A percentile compares a stretch with the other conserved stretches of the same genome.
phyloP scores from a whole-genome alignment of 2,113 vertebrate species.

The Actinemys pallida region DNA sequence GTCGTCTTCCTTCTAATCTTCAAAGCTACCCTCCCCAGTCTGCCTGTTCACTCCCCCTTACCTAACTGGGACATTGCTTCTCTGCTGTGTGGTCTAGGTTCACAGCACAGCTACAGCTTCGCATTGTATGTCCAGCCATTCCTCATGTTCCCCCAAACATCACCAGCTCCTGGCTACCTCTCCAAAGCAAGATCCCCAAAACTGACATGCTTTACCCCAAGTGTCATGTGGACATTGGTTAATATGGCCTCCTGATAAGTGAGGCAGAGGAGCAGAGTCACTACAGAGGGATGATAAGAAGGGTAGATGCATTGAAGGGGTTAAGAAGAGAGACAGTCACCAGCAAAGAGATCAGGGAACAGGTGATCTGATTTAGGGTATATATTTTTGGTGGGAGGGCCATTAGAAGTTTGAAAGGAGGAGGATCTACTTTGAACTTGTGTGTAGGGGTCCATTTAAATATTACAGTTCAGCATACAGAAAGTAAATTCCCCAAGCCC shows the following conservation, averaged over 20 bases:
- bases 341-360: background rate
- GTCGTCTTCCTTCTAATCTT: background rate
- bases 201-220: background rate
- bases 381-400: background rate
- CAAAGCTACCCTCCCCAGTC: background rate
- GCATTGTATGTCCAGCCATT: background rate
- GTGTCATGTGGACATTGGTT: background rate
- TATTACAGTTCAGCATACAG: background rate
- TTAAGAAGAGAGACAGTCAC: background rate
- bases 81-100: background rate
- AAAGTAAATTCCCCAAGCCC: background rate
- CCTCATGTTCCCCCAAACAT: background rate
- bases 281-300: background rate
- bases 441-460: background rate
- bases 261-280: background rate
- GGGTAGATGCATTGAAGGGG: fast-evolving
- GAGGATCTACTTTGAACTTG: background rate
- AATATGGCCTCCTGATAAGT: background rate
- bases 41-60: background rate
- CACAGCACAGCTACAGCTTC: background rate
- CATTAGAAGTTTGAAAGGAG: background rate
- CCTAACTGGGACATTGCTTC: background rate
- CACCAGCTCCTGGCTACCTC: background rate
- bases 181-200: background rate
- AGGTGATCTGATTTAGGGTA: background rate